phyloP scores from a whole-genome alignment of 2,888 invertebrate genomes.

The Neoascia interrupta region DNA sequence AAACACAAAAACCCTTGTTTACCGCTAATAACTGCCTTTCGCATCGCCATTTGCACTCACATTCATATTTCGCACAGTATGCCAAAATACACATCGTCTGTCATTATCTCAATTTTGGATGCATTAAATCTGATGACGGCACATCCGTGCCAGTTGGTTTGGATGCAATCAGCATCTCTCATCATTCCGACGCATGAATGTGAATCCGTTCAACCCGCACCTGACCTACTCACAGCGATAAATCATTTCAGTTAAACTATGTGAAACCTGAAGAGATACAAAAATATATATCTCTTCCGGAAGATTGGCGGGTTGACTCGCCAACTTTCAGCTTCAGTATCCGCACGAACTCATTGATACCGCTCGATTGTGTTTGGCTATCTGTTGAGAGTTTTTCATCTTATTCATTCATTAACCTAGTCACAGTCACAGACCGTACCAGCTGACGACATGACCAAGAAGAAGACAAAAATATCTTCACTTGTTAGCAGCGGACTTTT shows the following conservation, averaged over 20 bases:
- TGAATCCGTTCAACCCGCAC: constrained; percentile 43
- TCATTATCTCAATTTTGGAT: constrained; percentile 54
- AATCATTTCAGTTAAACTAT: constrained; percentile 64
- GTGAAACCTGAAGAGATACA: constrained; percentile 48
- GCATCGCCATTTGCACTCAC: background rate
- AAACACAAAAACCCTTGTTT: background rate
- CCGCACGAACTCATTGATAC: too few relatives aligned
- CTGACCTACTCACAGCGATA: constrained; percentile 61
- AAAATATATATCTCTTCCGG: background rate
- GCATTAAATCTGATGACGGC: constrained; percentile 60
- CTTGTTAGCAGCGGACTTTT: constrained; percentile 48
- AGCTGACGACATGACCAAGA: background rate
- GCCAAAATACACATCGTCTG: constrained; percentile 3
- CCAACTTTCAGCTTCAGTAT: too few relatives aligned
- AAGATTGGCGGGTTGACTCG: too few relatives aligned
- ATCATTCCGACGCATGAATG: constrained; percentile 32
- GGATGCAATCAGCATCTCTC: constrained; percentile 53
- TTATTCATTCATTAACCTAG: constrained; percentile 62
- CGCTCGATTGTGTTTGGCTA: constrained; percentile 5
- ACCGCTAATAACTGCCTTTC: constrained; percentile 42
- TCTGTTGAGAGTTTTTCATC: constrained; percentile 19
- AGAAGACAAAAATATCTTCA: constrained; percentile 37
- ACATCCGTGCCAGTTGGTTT: constrained; percentile 20
- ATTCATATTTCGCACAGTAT: constrained; percentile 25
- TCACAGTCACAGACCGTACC: constrained; percentile 3